Base-by-base conservation (phyloP, 2,888 invertebrate genomes). In the Leptinotarsa juncta region DNA sequence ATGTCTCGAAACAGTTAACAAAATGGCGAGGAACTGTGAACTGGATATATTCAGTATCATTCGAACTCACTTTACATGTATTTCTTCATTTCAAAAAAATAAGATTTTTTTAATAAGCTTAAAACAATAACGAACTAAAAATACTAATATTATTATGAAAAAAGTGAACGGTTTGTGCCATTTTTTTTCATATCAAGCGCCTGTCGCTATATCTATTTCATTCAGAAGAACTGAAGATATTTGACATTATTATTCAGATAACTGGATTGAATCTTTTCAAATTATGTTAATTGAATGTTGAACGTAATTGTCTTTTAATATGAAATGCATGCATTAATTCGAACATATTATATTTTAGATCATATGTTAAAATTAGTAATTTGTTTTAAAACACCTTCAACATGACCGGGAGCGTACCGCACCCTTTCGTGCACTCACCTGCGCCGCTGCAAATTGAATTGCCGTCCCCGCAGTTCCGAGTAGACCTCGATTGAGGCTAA, bases 401-500 rank as follows among this genome's bases (percentile, higher is more conserved):
- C 1, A 12, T 57, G 55, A 3, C 55, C 7, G 1, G 12, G 23
- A 14, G 57, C 20, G 57, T 3, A 23, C 23, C 26, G 10, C 57
- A 57, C 57, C 15, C 20, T 16, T 4, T 14, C 14, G 20, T 23
- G 4, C 14, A 23, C 23, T 1, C 23, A 23, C 20, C 14, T 57
- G 20, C 57, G 57, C 57, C 57, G 4, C 57, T 57, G 57, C 20
- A 57, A 57, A 57, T 57, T 20, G 20, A 12, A 57, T 57, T 57
- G 57, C 57, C 23, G 23, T 57, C 15, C 57, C 57, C 57, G 57
- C 15, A 57, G 57, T 57, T 57, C 57, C 57, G 57, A 62, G 62
- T 62, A 62, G 42, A 62, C 62, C 62, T 42, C 62, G 62, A 62
- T 62, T 42, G 62, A 62, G 62, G 62, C 62, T 62, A 62, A 62